Base-by-base conservation (phyloP, 2,797 vertebrate genomes). In the Hapalemur alaotrensis region DNA sequence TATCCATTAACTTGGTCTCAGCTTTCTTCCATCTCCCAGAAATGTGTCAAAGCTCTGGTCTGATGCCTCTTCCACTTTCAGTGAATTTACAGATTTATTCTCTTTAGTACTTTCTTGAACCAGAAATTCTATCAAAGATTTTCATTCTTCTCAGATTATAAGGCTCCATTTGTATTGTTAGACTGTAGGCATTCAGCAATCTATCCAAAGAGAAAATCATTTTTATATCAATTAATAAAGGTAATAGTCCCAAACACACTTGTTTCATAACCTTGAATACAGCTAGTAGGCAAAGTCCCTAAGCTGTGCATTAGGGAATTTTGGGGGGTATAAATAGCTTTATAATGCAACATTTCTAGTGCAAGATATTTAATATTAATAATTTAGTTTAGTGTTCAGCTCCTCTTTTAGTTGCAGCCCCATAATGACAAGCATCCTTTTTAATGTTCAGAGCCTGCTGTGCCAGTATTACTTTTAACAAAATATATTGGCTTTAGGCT, bases 401-500 rank as follows among this genome's bases (percentile, higher is more conserved):
- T 98, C 84, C 96, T 97, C 57, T 98, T 94, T 97, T 89, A 75
- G 52, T 97, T 88, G 91, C 57, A 97, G 96, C 65, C 91, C 85
- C 50, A 95, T 98, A 97, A 98, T 97, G 96, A 96, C 95, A 97
- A 98, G 80, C 63, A 98, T 97, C 76, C 93, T 98, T 97, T 97
- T 97, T 97, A 97, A 97, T 96, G 96, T 96, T 97, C 82, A 96
- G 28, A 0, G 18, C 98, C 98, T 97, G 97, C 98, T 98, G 98
- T 1, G 98, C 96, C 90, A 98, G 94, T 92, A 97, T 81, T 97
- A 96, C 95, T 98, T 98, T 97, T 95, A 97, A 97, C 94, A 98
- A 98, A 98, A 98, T 95, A 96, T 97, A 97, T 98, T 98, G 98
- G 97, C 98, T 98, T 96, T 97, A 96, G 96, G 97, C 97, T 98